phyloP scores from a whole-genome alignment of 2,113 vertebrate genomes.

The Anoplopoma fimbria region DNA sequence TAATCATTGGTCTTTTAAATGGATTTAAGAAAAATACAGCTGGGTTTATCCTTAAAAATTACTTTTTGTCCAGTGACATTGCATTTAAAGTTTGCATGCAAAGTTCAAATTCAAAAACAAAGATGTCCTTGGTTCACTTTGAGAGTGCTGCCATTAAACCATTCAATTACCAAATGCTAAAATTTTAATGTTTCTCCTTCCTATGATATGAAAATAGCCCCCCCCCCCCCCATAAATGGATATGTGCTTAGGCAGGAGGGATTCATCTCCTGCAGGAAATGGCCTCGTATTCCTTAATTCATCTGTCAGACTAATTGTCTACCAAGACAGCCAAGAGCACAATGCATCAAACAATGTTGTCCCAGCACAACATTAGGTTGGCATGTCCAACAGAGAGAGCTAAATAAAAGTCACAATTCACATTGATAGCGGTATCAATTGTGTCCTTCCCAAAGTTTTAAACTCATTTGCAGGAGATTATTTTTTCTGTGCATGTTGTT shows the following conservation, averaged over 20 bases:
- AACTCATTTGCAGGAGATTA: constrained; percentile 61
- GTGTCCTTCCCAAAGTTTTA: constrained; percentile 54
- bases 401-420: constrained; percentile 65
- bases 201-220: constrained; percentile 64
- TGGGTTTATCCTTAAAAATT: neutral
- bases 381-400: constrained; percentile 62
- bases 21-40: neutral
- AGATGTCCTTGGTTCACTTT: constrained; percentile 70
- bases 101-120: constrained; percentile 47
- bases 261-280: constrained; percentile 73
- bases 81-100: constrained; percentile 23
- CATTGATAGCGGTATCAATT: constrained; percentile 64
- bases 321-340: constrained; percentile 68
- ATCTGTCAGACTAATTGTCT: constrained; percentile 78
- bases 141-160: constrained; percentile 61
- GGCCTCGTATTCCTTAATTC: constrained; percentile 77
- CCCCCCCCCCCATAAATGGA: constrained; percentile 58
- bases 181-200: constrained; percentile 70
- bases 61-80: constrained; percentile 18
- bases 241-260: constrained; percentile 65
- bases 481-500: constrained; percentile 35
- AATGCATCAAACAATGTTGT: constrained; percentile 68
- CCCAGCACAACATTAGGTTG: constrained; percentile 56
- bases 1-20: neutral
- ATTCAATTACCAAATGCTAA: constrained; percentile 67